A percentile compares a stretch with the other conserved stretches of the same genome.
These are phyloP conservation scores for Tinea trinotella DNA, from an alignment of 2,888 invertebrate genomes.

Conservation along the genomic window DNA sequence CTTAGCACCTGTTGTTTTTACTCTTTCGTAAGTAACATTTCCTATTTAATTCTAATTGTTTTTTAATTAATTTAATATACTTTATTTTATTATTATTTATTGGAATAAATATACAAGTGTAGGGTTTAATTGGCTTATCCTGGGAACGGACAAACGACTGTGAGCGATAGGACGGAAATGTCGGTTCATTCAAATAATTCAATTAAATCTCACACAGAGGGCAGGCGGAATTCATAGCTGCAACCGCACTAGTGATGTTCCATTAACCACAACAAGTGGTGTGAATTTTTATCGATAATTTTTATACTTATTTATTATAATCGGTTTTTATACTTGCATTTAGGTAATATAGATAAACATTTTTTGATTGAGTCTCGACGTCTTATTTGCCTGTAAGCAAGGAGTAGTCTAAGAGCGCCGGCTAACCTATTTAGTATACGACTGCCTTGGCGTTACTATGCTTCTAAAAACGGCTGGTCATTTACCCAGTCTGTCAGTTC, in stretches of 20 bases:
- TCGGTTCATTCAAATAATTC: conserved; percentile 68
- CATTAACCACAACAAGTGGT: conserved; percentile 3
- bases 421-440: too few relatives aligned
- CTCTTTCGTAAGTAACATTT: conserved; percentile 44
- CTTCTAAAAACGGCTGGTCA: too few relatives aligned
- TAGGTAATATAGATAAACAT: too few relatives aligned
- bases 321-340: too few relatives aligned
- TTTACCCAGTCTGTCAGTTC: too few relatives aligned
- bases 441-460: too few relatives aligned
- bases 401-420: too few relatives aligned
- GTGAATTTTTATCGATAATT: conserved; percentile 14
- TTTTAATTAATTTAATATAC: conserved; percentile 3
- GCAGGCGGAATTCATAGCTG: conserved; percentile 52
- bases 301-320: too few relatives aligned
- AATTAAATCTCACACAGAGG: conserved; percentile 56
- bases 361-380: too few relatives aligned
- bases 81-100: conserved; percentile 8
- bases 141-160: conserved; percentile 37
- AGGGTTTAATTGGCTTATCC: conserved; percentile 57
- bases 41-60: background rate
- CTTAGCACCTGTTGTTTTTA: conserved; percentile 58
- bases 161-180: conserved; percentile 51
- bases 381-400: too few relatives aligned
- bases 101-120: background rate
- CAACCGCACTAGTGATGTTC: conserved; percentile 42